Base-by-base conservation (phyloP, 2,797 vertebrate species). In the Enteromius treurensis region DNA sequence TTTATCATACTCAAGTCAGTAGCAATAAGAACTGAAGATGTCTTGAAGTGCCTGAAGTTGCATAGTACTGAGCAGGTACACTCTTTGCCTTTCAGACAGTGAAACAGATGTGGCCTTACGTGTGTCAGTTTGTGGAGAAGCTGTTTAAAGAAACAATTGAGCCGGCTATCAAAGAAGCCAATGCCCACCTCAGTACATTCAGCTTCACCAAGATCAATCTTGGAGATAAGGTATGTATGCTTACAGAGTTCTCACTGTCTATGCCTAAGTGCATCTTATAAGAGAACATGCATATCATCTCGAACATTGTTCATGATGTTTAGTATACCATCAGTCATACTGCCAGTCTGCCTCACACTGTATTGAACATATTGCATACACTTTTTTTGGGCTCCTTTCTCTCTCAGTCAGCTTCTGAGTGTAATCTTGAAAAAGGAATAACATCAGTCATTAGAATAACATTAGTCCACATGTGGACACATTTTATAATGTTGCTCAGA, bases 51-150 rank as follows among this genome's bases (percentile, higher is more conserved):
- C 13, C 70, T 80, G 1, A 34, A 34, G 2, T 34, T 26, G 51
- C 69, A 45, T 73, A 74, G 47, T 32, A 77, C 32, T 78, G 19
- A 87, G 13, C 21, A 17, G 32, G 76, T 67, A 58, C 11, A 6
- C 17, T 34, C 71, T n/a, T 68, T 82, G 76, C 62, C 79, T 60
- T 34, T 64, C 91, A 99, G 98, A 97, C 97, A 21, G 96, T 99
- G 76, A 97, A 96, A 80, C 97, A 99, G 88, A 97, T 99, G 96
- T 99, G 97, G 98, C 98, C 98, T 29, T 99, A 97, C 84, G 96
- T 98, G 91, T 96, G 96, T 88, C 96, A 97, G 69, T 98, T 97
- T 88, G 95, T 98, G 90, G 98, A 99, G 92, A 99, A 98, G 82
- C 88, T 99, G 76, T 96, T 99, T 88, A 94, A 90, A 37, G 97